phyloP scores from a whole-genome alignment of 2,888 invertebrate genomes.

The Acronicta alni region DNA sequence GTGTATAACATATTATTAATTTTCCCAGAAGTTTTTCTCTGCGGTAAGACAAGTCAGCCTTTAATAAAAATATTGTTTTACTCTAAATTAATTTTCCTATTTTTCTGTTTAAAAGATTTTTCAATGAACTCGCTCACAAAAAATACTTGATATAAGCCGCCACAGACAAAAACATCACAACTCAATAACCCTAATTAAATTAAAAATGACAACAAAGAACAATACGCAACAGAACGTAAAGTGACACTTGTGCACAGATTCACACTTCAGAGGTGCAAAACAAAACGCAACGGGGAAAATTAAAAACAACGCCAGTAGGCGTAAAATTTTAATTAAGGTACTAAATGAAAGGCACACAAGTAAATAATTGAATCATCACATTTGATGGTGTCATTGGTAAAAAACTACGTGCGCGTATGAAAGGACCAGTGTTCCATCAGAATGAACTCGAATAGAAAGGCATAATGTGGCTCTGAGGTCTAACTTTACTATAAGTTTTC shows the following conservation, averaged over 20 bases:
- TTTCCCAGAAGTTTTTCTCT: no score
- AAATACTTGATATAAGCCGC: conserved; percentile 17
- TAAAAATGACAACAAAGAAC: conserved; percentile 56
- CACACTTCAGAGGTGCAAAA: conserved; percentile 87
- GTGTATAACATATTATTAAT: no score
- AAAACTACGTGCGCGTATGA: conserved; percentile 68
- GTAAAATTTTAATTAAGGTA: conserved; percentile 87
- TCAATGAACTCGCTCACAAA: conserved; percentile 5
- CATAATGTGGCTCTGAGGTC: conserved; percentile 49
- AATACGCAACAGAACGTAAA: conserved; percentile 65
- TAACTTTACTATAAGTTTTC: conserved; percentile 52
- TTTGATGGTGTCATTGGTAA: conserved; percentile 80
- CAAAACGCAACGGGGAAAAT: conserved; percentile 75
- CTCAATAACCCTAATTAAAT: conserved; percentile 50
- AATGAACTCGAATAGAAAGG: conserved; percentile 69
- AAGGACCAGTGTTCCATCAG: conserved; percentile 76
- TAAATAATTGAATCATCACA: conserved; percentile 82
- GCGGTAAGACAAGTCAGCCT: no score
- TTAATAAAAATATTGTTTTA: no score
- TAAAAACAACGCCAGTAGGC: conserved; percentile 67
- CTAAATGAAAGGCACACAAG: conserved; percentile 77
- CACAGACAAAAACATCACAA: conserved; percentile 26
- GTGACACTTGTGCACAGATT: conserved; percentile 74
- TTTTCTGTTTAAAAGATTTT: not conserved
- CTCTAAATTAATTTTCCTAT: no score